Conservation (phyloP, 2,113 vertebrate genomes). For the Accipiter cooperii region DNA sequence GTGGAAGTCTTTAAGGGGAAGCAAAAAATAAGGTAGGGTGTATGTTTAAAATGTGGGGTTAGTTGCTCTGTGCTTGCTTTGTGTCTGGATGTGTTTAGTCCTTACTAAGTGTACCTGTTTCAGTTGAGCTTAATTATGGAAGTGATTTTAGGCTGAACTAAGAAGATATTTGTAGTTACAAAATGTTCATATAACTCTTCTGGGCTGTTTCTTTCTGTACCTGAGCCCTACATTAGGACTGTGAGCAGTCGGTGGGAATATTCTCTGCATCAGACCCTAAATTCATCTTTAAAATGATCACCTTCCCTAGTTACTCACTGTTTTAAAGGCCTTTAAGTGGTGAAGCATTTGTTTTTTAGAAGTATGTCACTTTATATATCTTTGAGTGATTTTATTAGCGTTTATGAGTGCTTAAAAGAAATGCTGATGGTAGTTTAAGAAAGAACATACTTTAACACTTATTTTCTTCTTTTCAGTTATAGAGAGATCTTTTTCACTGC, state of each 20-base stretch:
- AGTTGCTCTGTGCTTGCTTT: neutral
- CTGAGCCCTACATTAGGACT: neutral
- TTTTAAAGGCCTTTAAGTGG: neutral
- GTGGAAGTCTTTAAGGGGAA: conserved; percentile 4
- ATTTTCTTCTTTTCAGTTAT: conserved; percentile 77
- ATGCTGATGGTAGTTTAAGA: neutral
- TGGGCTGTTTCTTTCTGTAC: neutral
- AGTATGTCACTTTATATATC: neutral
- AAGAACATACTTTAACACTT: neutral
- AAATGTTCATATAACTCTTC: neutral
- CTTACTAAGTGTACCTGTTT: neutral
- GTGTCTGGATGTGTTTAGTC: neutral
- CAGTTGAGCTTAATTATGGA: neutral
- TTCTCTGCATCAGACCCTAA: neutral
- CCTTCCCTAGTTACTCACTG: neutral
- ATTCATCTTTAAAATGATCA: neutral
- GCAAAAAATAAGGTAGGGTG: neutral
- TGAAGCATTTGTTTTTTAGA: neutral
- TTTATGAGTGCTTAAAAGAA: neutral
- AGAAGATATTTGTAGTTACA: neutral
- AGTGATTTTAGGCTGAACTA: neutral
- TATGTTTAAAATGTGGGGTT: neutral
- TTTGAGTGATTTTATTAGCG: neutral
- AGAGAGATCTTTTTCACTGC: conserved; percentile 78
- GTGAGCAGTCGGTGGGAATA: neutral